Evolutionary conservation across 92 coral and sea anemone genomes (phyloP).

Genomic region (Anthopleura xanthogrammica): DNA sequence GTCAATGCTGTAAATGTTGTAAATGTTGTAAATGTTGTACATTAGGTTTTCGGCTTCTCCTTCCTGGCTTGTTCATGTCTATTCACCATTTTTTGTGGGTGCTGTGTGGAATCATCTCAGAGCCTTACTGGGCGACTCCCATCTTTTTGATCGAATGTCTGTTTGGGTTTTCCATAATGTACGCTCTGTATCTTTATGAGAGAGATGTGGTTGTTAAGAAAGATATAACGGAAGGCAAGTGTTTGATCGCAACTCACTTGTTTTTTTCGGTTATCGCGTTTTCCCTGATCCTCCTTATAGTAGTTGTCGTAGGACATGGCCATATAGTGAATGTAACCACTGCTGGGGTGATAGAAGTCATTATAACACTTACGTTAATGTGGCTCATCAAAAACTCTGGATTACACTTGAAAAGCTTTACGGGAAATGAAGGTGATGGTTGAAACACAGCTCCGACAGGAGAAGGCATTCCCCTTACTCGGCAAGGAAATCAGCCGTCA

Average conservation of each 20-base stretch:
- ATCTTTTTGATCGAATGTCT: neutral
- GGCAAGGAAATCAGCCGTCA: too few species aligned
- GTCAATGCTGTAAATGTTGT: too few species aligned
- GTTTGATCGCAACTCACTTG: too few species aligned
- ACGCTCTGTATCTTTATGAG: neutral
- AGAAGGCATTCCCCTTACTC: too few species aligned
- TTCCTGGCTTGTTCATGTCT: constrained; percentile 33
- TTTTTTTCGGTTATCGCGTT: neutral
- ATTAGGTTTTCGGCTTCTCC: neutral
- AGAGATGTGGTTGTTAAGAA: neutral
- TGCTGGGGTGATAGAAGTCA: neutral
- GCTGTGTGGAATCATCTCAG: constrained; percentile 8
- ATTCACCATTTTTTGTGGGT: constrained; percentile 30
- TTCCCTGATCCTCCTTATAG: neutral
- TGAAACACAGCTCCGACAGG: too few species aligned
- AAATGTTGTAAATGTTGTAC: too few species aligned
- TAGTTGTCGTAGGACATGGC: constrained; percentile 4
- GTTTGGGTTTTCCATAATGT: constrained; percentile 1
- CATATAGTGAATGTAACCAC: neutral
- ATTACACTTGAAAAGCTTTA: neutral
- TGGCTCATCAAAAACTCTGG: constrained; percentile 2
- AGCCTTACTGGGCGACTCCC: neutral
- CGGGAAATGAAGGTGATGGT: too few species aligned
- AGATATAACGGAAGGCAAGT: neutral
- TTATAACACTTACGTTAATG: neutral